phyloP scores from a whole-genome alignment of 1,140 invertebrate genomes.

The Copidosoma floridanum region DNA sequence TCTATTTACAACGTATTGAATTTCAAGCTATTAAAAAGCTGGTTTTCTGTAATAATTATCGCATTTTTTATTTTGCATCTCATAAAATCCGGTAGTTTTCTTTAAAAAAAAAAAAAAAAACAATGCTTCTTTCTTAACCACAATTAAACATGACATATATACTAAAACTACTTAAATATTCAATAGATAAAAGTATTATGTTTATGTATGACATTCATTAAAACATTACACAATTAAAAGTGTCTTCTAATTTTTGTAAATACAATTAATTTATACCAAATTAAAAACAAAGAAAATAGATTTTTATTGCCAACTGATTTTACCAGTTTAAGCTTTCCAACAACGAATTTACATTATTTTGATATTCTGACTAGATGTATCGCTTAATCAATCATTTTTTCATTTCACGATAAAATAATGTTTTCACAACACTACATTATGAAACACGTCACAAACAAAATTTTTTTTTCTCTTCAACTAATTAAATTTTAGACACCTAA shows the following conservation, averaged over 20 bases:
- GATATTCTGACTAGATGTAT: constrained; percentile 30
- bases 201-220: no score
- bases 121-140: no score
- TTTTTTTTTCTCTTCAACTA: constrained; percentile 8
- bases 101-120: no score
- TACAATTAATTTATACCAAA: no score
- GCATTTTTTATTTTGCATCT: no score
- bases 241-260: no score
- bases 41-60: no score
- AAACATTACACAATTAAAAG: no score
- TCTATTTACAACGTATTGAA: constrained; percentile 20
- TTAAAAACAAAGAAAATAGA: constrained; percentile 16
- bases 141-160: no score
- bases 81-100: no score
- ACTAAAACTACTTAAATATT: no score
- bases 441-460: constrained; percentile 1
- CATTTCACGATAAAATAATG: no score
- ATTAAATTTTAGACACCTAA: constrained; percentile 16
- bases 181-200: background rate
- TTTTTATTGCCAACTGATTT: constrained; percentile 28
- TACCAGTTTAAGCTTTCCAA: constrained; percentile 19
- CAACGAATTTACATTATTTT: constrained; percentile 18
- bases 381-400: constrained; percentile 27
- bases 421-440: constrained; percentile 11
- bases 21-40: background rate